Conservation (phyloP, 2,888 invertebrate species). For the Platerodrilus igneus region DNA sequence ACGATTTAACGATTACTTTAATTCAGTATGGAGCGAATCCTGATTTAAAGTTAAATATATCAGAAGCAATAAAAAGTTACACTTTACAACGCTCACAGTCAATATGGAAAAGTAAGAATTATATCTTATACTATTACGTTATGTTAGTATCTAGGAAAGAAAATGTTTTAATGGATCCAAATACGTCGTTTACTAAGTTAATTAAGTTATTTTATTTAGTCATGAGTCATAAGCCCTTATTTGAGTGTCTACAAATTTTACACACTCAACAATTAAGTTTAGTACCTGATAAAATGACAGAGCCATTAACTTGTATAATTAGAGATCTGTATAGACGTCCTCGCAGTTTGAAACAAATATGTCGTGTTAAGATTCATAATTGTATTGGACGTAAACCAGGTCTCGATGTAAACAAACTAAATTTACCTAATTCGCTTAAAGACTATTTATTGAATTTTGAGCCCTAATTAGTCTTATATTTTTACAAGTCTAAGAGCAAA, state of each 20-base stretch:
- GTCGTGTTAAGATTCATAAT: conserved; percentile 65
- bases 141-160: conserved; percentile 65
- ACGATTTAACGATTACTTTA: conserved; percentile 64
- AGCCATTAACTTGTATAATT: conserved; percentile 59
- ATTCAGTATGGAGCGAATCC: conserved; percentile 73
- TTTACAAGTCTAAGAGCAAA: too few species aligned
- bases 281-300: conserved; percentile 59
- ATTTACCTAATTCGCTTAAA: conserved; percentile 62
- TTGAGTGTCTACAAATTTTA: conserved; percentile 63
- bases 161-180: conserved; percentile 57
- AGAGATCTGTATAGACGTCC: conserved; percentile 62
- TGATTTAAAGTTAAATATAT: conserved; percentile 56
- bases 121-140: conserved; percentile 66
- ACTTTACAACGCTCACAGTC: conserved; percentile 42
- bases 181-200: conserved; percentile 60
- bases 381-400: conserved; percentile 61
- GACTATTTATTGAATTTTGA: conserved; percentile 67
- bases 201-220: conserved; percentile 61
- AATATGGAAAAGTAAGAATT: conserved; percentile 56
- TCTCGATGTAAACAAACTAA: conserved; percentile 61
- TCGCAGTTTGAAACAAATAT: conserved; percentile 66
- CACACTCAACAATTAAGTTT: conserved; percentile 61
- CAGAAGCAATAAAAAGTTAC: conserved; percentile 46
- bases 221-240: conserved; percentile 65
- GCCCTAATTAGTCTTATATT: too few species aligned